Conservation (phyloP, 2,797 vertebrate species). For the Sebastolobus altivelis region DNA sequence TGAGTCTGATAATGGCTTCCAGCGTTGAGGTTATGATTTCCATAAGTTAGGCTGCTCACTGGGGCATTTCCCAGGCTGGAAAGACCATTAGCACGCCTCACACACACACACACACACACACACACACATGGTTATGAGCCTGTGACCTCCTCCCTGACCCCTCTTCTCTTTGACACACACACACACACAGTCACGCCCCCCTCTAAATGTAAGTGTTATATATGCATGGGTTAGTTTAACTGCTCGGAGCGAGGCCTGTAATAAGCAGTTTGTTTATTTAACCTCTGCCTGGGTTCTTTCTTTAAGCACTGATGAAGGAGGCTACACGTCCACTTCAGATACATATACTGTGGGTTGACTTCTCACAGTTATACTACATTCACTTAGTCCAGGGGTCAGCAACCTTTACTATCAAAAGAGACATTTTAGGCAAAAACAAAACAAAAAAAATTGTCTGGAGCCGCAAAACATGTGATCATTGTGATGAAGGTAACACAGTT, state of each 20-base stretch:
- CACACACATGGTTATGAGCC: conserved; percentile 46
- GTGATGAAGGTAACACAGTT: too few relatives aligned
- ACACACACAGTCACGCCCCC: conserved; percentile 32
- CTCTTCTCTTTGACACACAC: conserved; percentile 48
- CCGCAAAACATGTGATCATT: too few relatives aligned
- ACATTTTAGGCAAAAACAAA: too few relatives aligned
- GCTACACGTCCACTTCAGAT: conserved; percentile 2
- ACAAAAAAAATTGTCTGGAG: too few relatives aligned
- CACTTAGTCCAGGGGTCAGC: background rate
- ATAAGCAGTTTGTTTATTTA: conserved; percentile 74
- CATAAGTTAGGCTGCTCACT: conserved; percentile 87
- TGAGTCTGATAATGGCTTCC: conserved; percentile 90
- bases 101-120: conserved; percentile 33
- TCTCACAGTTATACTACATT: background rate
- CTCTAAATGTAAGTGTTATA: conserved; percentile 70
- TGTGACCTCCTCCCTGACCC: conserved; percentile 70
- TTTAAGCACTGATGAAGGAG: conserved; percentile 36
- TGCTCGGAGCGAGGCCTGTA: conserved; percentile 53
- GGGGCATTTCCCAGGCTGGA: conserved; percentile 72
- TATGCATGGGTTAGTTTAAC: conserved; percentile 77
- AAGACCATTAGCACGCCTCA: conserved; percentile 70
- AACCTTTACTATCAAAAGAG: too few relatives aligned
- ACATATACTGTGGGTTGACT: background rate
- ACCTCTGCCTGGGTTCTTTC: conserved; percentile 61
- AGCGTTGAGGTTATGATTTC: conserved; percentile 87